Evolutionary conservation across 2,888 invertebrate genomes (phyloP), one percentile per base, ranked within the genome.

Genomic region (Eupithecia abbreviata): DNA sequence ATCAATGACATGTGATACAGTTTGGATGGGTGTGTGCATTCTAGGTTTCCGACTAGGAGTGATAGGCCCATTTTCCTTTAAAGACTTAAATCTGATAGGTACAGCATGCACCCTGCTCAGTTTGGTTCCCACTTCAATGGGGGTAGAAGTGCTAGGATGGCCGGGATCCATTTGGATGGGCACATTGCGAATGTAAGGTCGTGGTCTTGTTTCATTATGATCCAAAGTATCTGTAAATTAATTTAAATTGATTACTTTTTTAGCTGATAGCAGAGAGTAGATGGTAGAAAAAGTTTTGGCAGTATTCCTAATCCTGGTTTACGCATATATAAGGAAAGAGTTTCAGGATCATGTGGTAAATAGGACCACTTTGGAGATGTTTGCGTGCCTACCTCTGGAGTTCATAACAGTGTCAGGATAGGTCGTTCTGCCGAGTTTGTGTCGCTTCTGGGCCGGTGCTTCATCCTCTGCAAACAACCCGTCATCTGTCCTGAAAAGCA

Each of bases 121-220:
- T 70, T 84, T 91, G 13, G 82, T 79, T 15, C 81, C 81, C 12
- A 85, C 66, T 15, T 90, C 90, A 73, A 89, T 90, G 4, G 94
- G 94, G n/a, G 95, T 95, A 4, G 95, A 95, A 13, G 95, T 94
- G 80, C 93, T 94, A 0, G 95, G 92, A 77, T 90, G 88, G 5
- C 89, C 90, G 65, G 84, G 66, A 71, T 94, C 95, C 74, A 94
- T 76, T 81, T 91, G 90, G 77, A 95, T 93, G 62, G 95, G 95
- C 72, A 95, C 90, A 85, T 93, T 91, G 66, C 92, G 88, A 13
- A 93, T 88, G 83, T 91, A 91, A 79, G 90, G 89, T 71, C 81
- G 84, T 75, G 79, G 80, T 51, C 85, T 90, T 41, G 55, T 10
- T 55, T 89, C 87, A 69, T 88, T 84, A 73, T 80, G 85, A 41